These are phyloP conservation scores for Hylyphantes graminicola DNA, from an alignment of 1,140 invertebrate species.

Conservation along the genomic window DNA sequence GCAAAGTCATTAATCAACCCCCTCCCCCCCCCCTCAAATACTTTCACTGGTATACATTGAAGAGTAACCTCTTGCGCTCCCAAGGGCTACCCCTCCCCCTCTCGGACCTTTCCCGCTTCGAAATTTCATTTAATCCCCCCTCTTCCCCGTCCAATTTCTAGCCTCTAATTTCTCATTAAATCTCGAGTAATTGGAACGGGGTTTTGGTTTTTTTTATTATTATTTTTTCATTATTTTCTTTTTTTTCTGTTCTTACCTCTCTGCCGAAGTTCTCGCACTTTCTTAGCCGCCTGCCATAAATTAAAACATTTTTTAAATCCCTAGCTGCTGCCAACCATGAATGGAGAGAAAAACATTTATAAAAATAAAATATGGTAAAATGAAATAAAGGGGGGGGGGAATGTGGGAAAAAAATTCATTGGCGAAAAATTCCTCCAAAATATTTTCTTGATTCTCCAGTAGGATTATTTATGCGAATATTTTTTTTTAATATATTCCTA, in stretches of 20 bases:
- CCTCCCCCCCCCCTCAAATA: not conserved
- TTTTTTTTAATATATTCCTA: no score
- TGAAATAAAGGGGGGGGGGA: not conserved
- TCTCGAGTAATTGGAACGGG: conserved; percentile 58
- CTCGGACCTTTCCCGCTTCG: conserved; percentile 11
- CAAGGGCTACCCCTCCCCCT: conserved; percentile 16
- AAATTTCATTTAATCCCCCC: conserved; percentile 57
- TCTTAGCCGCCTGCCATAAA: conserved; percentile 57
- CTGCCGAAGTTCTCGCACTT: not conserved
- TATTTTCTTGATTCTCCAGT: no score
- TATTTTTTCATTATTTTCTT: not conserved
- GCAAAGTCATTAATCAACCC: conserved; percentile 55
- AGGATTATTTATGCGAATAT: no score
- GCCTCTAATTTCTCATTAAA: conserved; percentile 59
- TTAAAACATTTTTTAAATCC: conserved; percentile 59
- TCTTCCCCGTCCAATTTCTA: conserved; percentile 40
- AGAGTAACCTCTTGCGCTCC: conserved; percentile 56
- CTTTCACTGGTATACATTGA: conserved; percentile 29
- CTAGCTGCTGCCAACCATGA: conserved; percentile 1
- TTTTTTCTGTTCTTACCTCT: conserved; percentile 10
- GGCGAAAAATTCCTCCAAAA: conserved; percentile 3
- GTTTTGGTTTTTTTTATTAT: no score
- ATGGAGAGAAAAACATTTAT: no score
- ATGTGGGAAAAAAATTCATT: not conserved
- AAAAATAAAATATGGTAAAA: no score